Evolutionary conservation across 2,888 invertebrate genomes (phyloP).

Genomic region (Ferrisia virgata): DNA sequence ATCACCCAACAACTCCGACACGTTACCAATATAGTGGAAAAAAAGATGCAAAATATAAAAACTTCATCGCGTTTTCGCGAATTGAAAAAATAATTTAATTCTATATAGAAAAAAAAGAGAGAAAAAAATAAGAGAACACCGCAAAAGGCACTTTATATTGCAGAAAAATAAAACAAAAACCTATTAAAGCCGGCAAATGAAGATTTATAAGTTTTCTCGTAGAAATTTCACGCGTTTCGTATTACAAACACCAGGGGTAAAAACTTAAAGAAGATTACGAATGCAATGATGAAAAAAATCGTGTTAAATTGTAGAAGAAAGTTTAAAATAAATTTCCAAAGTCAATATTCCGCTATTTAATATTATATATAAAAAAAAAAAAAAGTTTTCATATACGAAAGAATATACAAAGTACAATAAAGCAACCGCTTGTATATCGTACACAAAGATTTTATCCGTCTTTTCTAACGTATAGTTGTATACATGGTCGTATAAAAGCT

Average conservation of each 20-base stretch:
- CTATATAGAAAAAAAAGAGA: too few relatives aligned
- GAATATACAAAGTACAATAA: background rate
- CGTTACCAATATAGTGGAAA: background rate
- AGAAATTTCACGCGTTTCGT: conserved; percentile 3
- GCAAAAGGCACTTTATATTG: background rate
- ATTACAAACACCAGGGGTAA: background rate
- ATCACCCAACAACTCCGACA: background rate
- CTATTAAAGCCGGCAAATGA: conserved; percentile 9
- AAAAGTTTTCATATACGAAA: background rate
- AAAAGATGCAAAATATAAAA: conserved; percentile 20
- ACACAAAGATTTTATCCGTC: background rate
- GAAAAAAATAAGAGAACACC: conserved; percentile 9
- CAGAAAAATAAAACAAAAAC: conserved; percentile 7
- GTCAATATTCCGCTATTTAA: conserved; percentile 3
- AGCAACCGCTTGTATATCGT: background rate
- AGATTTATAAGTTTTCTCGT: conserved; percentile 17
- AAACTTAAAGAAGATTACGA: background rate
- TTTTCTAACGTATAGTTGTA: background rate
- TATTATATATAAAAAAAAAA: background rate
- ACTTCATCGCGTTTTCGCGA: background rate
- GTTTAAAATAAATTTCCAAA: background rate
- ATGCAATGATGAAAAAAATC: background rate
- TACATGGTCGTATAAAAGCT: background rate
- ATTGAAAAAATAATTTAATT: conserved; percentile 31
- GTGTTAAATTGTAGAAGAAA: background rate